Evolutionary conservation across 2,797 vertebrate species (phyloP).

Genomic region (Lepidocolaptes lacrymiger): DNA sequence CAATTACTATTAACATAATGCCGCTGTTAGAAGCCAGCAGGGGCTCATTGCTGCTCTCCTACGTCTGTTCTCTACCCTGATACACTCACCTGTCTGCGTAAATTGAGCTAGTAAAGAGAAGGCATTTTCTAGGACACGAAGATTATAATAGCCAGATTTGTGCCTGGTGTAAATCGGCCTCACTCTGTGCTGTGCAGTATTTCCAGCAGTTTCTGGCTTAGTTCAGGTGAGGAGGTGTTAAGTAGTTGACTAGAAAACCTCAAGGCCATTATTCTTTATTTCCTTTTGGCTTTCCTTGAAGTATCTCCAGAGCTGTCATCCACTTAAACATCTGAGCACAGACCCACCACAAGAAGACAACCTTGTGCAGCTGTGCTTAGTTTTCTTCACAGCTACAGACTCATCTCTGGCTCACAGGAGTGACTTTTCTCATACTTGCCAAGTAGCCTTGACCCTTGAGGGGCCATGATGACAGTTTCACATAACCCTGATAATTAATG

Average conservation of each 20-base stretch:
- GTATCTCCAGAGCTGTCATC: background rate
- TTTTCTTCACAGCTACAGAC: background rate
- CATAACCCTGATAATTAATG: background rate
- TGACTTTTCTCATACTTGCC: background rate
- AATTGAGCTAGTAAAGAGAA: constrained; percentile 33
- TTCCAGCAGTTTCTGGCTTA: background rate
- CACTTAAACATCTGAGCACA: background rate
- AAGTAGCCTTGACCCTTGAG: background rate
- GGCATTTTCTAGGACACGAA: constrained; percentile 11
- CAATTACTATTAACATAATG: constrained; percentile 56
- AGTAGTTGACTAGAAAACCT: background rate
- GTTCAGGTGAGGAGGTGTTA: background rate
- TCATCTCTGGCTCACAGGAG: background rate
- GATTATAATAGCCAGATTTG: constrained; percentile 3
- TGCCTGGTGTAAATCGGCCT: background rate
- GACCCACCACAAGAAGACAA: background rate
- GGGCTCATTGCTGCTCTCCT: constrained; percentile 13
- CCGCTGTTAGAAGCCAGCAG: constrained; percentile 37
- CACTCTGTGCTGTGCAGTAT: background rate
- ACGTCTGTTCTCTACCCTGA: background rate
- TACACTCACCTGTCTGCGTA: background rate
- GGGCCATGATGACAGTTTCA: background rate
- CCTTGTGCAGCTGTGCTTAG: background rate
- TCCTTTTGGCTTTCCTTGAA: background rate
- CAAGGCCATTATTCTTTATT: background rate